Percentiles rank a stretch among this genome's conserved stretches.
These are phyloP conservation scores for Piezodorus guildinii DNA, from an alignment of 1,140 invertebrate genomes.

Conservation along the genomic window DNA sequence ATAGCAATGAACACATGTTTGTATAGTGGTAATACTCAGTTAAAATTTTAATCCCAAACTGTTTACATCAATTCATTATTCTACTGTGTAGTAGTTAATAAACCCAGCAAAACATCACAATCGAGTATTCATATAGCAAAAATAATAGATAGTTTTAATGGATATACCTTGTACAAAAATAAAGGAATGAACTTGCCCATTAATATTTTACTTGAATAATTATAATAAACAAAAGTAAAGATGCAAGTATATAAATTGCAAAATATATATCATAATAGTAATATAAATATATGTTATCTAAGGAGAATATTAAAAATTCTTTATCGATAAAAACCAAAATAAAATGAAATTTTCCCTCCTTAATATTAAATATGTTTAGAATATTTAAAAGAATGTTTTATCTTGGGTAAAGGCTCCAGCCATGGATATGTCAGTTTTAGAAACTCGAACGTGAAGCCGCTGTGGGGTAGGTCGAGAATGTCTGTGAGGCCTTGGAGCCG, in stretches of 20 bases:
- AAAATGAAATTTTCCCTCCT: background rate
- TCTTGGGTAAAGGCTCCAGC: slow-evolving; percentile 27
- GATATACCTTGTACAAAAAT: too few species aligned
- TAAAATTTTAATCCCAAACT: too few species aligned
- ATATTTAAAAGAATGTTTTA: slow-evolving; percentile 24
- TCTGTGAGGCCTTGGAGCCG: slow-evolving; percentile 22
- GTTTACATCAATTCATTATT: too few species aligned
- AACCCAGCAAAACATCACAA: too few species aligned
- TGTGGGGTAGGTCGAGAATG: slow-evolving; percentile 25
- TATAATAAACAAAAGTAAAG: background rate
- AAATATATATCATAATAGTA: background rate
- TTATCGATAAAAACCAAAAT: background rate
- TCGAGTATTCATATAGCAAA: too few species aligned
- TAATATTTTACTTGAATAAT: background rate
- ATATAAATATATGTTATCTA: background rate
- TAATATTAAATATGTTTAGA: background rate
- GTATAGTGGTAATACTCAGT: too few species aligned
- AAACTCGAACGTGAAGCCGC: slow-evolving; percentile 21
- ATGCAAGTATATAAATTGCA: background rate
- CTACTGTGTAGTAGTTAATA: too few species aligned
- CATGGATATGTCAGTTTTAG: slow-evolving; percentile 24
- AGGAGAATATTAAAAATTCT: background rate
- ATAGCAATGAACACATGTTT: too few species aligned
- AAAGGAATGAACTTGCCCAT: too few species aligned
- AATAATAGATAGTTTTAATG: too few species aligned